Evolutionary conservation across 2,888 invertebrate genomes (phyloP), one percentile per base, ranked within the genome.

Genomic region (Vesta saturnalis): DNA sequence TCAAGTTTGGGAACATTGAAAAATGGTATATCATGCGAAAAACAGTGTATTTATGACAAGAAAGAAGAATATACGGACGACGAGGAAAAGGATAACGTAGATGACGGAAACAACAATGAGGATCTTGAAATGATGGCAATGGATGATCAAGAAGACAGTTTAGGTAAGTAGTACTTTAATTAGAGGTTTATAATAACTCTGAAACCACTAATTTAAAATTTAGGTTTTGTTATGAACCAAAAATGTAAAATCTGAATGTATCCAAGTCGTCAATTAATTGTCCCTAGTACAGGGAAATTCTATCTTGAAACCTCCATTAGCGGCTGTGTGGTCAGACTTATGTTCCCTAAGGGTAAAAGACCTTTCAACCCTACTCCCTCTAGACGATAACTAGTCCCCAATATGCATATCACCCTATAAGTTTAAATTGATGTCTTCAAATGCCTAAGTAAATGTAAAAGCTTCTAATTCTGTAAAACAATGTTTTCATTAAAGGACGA

Each of bases 271-370:
- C 70, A 72, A 70, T 72, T 70, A 72, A 67, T 65, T 70, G 69
- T 71, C 63, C 65, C 67, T 67, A 65, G 69, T 69, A 73, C 64
- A 73, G 60, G 69, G 70, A 72, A 71, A 67, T 73, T 71, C 67
- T 73, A 71, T 73, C 69, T 70, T 73, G 69, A 47, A 60, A 66
- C 62, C 71, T 65, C 71, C 71, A 73, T 73, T 73, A 73, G 65
- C 64, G 60, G 65, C 64, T 68, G 62, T 69, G 73, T 71, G 72
- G 71, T 72, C 71, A 70, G 68, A 65, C 46, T 68, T 66, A 57
- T 59, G 69, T 69, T 67, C 72, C 69, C 72, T 58, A 59, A 64
- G 65, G 69, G 63, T 66, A 57, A 60, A 70, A 57, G 57, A 65
- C 69, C 65, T 66, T 70, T 66, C 69, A 66, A 66, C 66, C 69